These are phyloP conservation scores for Stigmatopora argus DNA, from an alignment of 2,113 vertebrate genomes.

Conservation along the genomic window DNA sequence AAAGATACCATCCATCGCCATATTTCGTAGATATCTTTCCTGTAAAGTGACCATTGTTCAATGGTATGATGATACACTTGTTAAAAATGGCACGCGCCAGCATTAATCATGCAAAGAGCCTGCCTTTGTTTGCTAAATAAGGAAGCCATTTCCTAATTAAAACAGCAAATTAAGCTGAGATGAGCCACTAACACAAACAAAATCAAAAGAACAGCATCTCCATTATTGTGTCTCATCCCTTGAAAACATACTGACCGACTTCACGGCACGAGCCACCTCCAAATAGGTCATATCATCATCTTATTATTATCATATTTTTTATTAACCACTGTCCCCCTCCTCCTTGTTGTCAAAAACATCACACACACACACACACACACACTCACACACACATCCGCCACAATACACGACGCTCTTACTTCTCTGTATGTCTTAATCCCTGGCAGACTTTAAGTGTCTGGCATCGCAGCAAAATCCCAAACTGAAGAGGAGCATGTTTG, in stretches of 20 bases:
- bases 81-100: neutral
- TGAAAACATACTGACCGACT: constrained; percentile 55
- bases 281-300: constrained; percentile 61
- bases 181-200: constrained; percentile 58
- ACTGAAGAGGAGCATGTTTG: constrained; percentile 68
- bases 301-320: constrained; percentile 37
- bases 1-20: neutral
- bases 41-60: neutral
- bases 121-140: constrained; percentile 26
- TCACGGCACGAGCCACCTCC: constrained; percentile 44
- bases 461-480: constrained; percentile 67
- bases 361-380: constrained; percentile 24
- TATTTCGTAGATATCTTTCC: neutral
- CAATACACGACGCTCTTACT: constrained; percentile 62
- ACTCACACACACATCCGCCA: constrained; percentile 25
- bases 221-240: constrained; percentile 54
- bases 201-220: constrained; percentile 63
- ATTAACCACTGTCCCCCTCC: constrained; percentile 37
- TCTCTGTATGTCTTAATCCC: constrained; percentile 73
- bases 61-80: neutral
- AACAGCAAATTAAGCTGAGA: constrained; percentile 52
- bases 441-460: constrained; percentile 77
- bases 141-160: constrained; percentile 58
- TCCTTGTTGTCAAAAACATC: constrained; percentile 50
- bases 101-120: neutral